Base-by-base conservation (phyloP, 1,140 invertebrate genomes). In the Brachionus angularis region DNA sequence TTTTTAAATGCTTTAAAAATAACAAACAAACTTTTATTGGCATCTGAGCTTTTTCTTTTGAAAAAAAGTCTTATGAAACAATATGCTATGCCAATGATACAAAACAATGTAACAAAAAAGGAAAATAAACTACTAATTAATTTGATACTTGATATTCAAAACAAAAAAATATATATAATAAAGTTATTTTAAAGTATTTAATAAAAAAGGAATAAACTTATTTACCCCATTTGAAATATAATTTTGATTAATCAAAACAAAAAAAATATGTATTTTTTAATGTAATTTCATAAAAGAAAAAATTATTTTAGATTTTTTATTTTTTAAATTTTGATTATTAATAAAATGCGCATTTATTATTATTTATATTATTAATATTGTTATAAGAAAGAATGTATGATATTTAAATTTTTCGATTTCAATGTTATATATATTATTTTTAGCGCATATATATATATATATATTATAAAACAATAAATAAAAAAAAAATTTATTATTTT, bases 181-280 rank as follows among this genome's bases (percentile, higher is more conserved):
- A 34, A 14, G 18, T 10, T 33, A 33, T 33, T 58, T 33, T 23
- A 42, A 25, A 7, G n/a, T n/a, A n/a, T n/a, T n/a, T n/a, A n/a
- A n/a, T n/a, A n/a, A n/a, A n/a, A n/a, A n/a, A n/a, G n/a, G n/a
- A 0, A 58, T 21, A 58, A 42, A 42, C 39, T 42, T 14, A 14
- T 23, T 29, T 42, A 58, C 53, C 53, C 53, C 53, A 58, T 58
- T 58, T 39, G n/a, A n/a, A n/a, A n/a, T 58, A 52, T 52, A 39
- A 33, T 31, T 29, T 2, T 21, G 36, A 23, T 25, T 31, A 58
- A 39, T 34, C 10, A 55, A 55, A 33, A 33, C 34, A n/a, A 33
- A n/a, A 33, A 55, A 55, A 14, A 18, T 47, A 18, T 16, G 7
- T 25, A 27, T 52, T 29, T 18, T 21, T 39, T 58, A 39, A 12